Conservation (phyloP, 2,113 vertebrate genomes). For the Gallinago undulata region DNA sequence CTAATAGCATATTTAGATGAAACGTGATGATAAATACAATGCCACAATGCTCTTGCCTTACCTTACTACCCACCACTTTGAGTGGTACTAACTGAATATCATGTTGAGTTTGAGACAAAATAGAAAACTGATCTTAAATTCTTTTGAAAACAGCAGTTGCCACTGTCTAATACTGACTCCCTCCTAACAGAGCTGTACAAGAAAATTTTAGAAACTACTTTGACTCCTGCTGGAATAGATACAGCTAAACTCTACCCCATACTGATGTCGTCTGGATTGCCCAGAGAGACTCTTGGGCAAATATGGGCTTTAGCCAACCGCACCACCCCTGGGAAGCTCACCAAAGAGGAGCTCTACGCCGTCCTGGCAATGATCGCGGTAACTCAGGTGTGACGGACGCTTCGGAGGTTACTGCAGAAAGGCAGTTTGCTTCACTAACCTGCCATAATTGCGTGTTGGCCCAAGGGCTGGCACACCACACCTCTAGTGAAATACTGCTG, state of each 20-base stretch:
- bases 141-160: background rate
- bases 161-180: background rate
- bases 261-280: constrained; percentile 95
- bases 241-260: constrained; percentile 97
- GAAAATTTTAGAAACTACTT: constrained; percentile 91
- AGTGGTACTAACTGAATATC: background rate
- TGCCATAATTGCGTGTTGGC: background rate
- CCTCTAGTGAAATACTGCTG: background rate
- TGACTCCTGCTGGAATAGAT: constrained; percentile 93
- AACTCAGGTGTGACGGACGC: constrained; percentile 82
- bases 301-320: constrained; percentile 97
- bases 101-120: background rate
- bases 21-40: background rate
- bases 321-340: constrained; percentile 94
- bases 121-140: background rate
- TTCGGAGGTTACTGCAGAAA: background rate
- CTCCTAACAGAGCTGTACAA: constrained; percentile 88
- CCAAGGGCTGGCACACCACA: background rate
- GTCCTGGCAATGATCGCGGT: constrained; percentile 94
- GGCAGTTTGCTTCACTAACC: background rate
- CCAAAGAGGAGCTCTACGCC: constrained; percentile 94
- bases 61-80: background rate
- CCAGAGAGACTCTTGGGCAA: constrained; percentile 94
- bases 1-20: background rate
- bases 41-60: background rate